Percentiles rank a stretch among this genome's conserved stretches.
These are phyloP conservation scores for Phocides pigmalion DNA, from an alignment of 1,140 invertebrate genomes.

Conservation along the genomic window DNA sequence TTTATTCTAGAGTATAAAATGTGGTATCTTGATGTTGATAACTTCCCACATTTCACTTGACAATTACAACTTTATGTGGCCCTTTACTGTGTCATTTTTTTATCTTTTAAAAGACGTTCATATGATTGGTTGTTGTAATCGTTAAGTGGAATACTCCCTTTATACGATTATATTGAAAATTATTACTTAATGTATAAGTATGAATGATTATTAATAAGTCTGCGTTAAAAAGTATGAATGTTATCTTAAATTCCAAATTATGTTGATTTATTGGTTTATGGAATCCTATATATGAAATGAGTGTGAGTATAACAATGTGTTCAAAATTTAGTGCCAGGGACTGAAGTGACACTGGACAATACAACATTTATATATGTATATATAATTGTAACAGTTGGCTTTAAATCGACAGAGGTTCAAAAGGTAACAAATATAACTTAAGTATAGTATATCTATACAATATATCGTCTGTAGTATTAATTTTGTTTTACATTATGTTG, in stretches of 20 bases:
- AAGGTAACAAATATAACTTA: neutral
- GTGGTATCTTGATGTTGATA: slow-evolving; percentile 1
- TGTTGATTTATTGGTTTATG: neutral
- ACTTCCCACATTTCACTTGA: neutral
- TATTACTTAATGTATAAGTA: neutral
- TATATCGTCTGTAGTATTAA: neutral
- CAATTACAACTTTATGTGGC: too few species aligned
- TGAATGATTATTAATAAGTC: neutral
- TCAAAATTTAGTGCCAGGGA: slow-evolving; percentile 50
- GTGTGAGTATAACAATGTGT: slow-evolving; percentile 38
- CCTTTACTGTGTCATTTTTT: neutral
- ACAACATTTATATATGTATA: slow-evolving; percentile 14
- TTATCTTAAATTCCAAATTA: neutral
- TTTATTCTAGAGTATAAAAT: neutral
- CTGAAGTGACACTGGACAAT: slow-evolving; percentile 44
- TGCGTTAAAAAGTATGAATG: neutral
- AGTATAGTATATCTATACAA: neutral
- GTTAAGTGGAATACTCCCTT: neutral
- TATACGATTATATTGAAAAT: neutral
- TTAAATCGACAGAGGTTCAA: neutral
- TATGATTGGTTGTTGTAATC: neutral
- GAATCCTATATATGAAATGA: neutral
- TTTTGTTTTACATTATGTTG: neutral
- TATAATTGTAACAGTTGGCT: neutral
- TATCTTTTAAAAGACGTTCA: neutral